These are phyloP conservation scores for Dolichotis patagonum DNA, from an alignment of 2,113 vertebrate species.

Conservation along the genomic window DNA sequence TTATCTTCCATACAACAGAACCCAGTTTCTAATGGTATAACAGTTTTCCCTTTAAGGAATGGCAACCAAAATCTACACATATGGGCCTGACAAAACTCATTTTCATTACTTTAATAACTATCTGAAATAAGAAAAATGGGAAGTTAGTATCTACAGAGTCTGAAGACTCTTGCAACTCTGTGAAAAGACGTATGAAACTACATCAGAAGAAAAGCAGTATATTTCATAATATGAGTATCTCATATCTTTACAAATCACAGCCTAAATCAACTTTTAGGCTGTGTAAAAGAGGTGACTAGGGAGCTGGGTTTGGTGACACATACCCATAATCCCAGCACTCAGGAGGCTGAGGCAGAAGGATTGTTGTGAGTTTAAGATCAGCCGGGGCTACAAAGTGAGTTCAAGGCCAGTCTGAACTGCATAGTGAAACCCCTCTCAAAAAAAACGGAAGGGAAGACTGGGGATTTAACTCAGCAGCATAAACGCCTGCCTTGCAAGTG, in stretches of 20 bases:
- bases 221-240: conserved; percentile 21
- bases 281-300: not conserved
- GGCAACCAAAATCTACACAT: not conserved
- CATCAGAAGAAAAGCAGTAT: not conserved
- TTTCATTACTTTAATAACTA: conserved; percentile 32
- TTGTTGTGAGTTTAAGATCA: too few species aligned
- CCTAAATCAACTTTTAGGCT: not conserved
- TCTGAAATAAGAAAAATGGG: conserved; percentile 41
- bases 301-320: too few species aligned
- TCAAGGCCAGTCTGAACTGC: too few species aligned
- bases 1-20: conserved; percentile 22
- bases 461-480: too few species aligned
- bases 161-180: not conserved
- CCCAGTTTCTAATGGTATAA: not conserved
- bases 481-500: too few species aligned
- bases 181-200: conserved; percentile 28
- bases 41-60: not conserved
- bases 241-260: not conserved
- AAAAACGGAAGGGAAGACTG: too few species aligned
- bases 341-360: too few species aligned
- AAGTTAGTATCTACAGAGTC: not conserved
- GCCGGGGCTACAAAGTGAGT: too few species aligned
- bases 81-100: conserved; percentile 29
- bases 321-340: too few species aligned
- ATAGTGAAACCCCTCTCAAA: too few species aligned